Evolutionary conservation across 2,888 invertebrate species (phyloP).

Genomic region (Drosophila histrio): DNA sequence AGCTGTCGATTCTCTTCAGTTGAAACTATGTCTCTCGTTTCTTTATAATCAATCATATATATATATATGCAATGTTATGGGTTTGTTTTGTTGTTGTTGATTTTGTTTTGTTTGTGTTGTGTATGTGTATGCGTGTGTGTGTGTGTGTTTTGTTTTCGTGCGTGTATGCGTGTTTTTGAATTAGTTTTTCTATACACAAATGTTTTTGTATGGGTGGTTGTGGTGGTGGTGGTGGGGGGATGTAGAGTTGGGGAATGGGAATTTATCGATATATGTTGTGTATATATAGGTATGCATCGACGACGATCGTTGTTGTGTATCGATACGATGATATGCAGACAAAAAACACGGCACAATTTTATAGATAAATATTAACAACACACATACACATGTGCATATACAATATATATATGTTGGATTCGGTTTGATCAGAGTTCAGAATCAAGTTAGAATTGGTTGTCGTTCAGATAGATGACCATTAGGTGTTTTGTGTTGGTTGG

Average conservation of each 20-base stretch:
- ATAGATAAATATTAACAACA: slow-evolving; percentile 18
- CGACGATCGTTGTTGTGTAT: slow-evolving; percentile 12
- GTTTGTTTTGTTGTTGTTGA: slow-evolving; percentile 29
- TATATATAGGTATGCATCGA: slow-evolving; percentile 16
- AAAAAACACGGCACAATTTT: slow-evolving; percentile 11
- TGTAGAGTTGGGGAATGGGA: neutral
- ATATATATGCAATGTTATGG: slow-evolving; percentile 54
- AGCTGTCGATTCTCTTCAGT: slow-evolving; percentile 58
- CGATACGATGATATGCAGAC: slow-evolving; percentile 26
- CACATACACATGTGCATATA: slow-evolving; percentile 31
- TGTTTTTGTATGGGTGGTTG: slow-evolving; percentile 24
- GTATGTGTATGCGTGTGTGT: slow-evolving; percentile 33
- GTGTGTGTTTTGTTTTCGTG: slow-evolving; percentile 20
- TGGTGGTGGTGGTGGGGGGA: neutral
- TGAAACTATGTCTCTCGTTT: slow-evolving; percentile 68
- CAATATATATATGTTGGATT: slow-evolving; percentile 40
- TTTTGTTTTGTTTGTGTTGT: slow-evolving; percentile 22
- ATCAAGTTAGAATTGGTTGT: slow-evolving; percentile 54
- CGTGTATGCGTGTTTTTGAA: slow-evolving; percentile 48
- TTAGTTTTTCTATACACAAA: slow-evolving; percentile 72
- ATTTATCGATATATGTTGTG: slow-evolving; percentile 11
- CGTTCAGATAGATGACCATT: slow-evolving; percentile 59
- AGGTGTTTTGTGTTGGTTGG: slow-evolving; percentile 51
- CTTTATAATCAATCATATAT: slow-evolving; percentile 49
- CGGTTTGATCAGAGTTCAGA: slow-evolving; percentile 34